Evolutionary conservation across 1,140 invertebrate genomes (phyloP).

Genomic region (Lerema accius): DNA sequence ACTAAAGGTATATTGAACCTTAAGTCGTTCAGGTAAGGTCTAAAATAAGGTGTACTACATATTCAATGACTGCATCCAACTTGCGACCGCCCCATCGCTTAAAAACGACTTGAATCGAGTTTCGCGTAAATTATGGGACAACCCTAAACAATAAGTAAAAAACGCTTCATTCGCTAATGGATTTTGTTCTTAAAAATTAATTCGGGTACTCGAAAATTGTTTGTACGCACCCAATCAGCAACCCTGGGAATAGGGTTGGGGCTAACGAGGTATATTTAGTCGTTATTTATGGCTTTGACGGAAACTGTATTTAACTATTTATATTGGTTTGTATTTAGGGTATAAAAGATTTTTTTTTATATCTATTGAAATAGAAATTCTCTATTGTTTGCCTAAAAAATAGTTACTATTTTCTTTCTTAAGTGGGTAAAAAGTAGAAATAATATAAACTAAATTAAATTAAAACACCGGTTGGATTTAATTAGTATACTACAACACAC

Average conservation of each 20-base stretch:
- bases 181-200: constrained; percentile 81
- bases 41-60: too few species aligned
- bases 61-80: constrained; percentile 48
- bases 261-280: constrained; percentile 13
- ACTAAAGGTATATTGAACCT: constrained; percentile 28
- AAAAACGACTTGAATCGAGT: constrained; percentile 70
- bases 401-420: too few species aligned
- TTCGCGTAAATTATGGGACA: constrained; percentile 79
- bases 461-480: too few species aligned
- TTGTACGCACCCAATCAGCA: constrained; percentile 72
- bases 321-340: not conserved
- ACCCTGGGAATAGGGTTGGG: constrained; percentile 57
- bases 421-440: too few species aligned
- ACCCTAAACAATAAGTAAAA: constrained; percentile 73
- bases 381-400: too few species aligned
- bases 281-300: not conserved
- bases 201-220: constrained; percentile 74
- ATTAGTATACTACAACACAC: too few species aligned
- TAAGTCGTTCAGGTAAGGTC: constrained; percentile 34
- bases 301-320: not conserved
- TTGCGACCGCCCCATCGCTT: constrained; percentile 68
- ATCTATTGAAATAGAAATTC: too few species aligned
- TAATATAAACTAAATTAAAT: too few species aligned
- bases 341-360: too few species aligned
- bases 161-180: constrained; percentile 78